Base-by-base conservation (phyloP, 2,888 invertebrate genomes). In the Lypha dubia region DNA sequence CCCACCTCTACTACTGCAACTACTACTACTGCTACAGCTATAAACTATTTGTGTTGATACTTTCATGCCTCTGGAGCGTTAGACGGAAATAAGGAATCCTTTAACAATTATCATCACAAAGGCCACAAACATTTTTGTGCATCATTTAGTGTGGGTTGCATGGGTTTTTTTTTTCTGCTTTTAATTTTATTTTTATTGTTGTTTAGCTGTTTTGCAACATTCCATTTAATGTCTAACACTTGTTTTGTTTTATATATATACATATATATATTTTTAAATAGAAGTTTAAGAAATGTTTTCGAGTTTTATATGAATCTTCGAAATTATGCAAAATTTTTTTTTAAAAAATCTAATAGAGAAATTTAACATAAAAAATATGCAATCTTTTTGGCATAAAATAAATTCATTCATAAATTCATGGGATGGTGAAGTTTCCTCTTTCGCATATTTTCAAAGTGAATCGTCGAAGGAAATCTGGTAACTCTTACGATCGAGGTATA, bases 81-180 rank as follows among this genome's bases (percentile, higher is more conserved):
- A 6, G 7, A 22, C 35, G 56, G 65, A 53, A 73, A 68, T 58
- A 62, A n/a, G 44, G 44, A 74, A 75, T 68, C 73, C 79, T 84
- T 84, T 63, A 84, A 73, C 80, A 80, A 84, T 84, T 84, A 84
- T 84, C 84, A 80, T 71, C 80, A 80, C 84, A 76, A 68, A 73
- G 76, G 65, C 84, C 84, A 63, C 84, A 84, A 80, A 84, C 84
- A 84, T 80, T 84, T 76, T 73, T 73, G 84, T 76, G 80, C 80
- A 62, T 73, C 84, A 84, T 84, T 84, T 80, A 73, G 76, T 77
- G 76, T 77, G 73, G 76, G 68, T 77, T 71, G 60, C 51, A 32
- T 4, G n/a, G 20, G 22, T 8, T n/a, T 71, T 65, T 41, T 75
- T 22, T 44, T 32, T 6, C 9, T 62, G 4, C 41, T 73, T 24